Percentiles rank a stretch among this genome's conserved stretches.
Evolutionary conservation across 2,113 vertebrate species (phyloP).

Genomic region (Hippocampus mohnikei): DNA sequence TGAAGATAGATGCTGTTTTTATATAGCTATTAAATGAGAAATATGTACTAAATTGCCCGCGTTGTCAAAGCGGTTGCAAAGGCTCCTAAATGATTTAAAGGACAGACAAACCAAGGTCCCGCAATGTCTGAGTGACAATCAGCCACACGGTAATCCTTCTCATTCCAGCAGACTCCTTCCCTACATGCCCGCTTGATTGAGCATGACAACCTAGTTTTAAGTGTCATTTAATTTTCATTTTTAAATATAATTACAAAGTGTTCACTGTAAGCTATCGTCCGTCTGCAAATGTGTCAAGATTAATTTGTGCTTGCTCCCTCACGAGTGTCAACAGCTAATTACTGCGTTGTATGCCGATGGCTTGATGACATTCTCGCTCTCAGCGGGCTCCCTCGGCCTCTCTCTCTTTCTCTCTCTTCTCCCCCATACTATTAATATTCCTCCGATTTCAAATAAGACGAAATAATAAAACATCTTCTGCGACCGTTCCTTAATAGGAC

Average conservation of each 20-base stretch:
- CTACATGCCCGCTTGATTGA: slow-evolving; percentile 83
- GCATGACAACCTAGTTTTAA: slow-evolving; percentile 99
- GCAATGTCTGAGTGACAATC: slow-evolving; percentile 42
- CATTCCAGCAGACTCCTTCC: slow-evolving; percentile 39
- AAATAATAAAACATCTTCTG: slow-evolving; percentile 39
- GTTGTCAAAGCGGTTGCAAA: slow-evolving; percentile 8
- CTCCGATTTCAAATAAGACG: slow-evolving; percentile 64
- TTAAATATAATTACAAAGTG: slow-evolving; percentile 99
- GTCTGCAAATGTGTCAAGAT: slow-evolving; percentile 99
- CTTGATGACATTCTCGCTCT: slow-evolving; percentile 97
- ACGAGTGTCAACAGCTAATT: slow-evolving; percentile 99
- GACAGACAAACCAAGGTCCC: slow-evolving; percentile 27
- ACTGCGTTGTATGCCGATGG: slow-evolving; percentile 98
- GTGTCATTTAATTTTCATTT: slow-evolving; percentile 99
- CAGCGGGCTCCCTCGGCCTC: slow-evolving; percentile 82
- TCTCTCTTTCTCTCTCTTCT: slow-evolving; percentile 62
- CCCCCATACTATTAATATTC: slow-evolving; percentile 54
- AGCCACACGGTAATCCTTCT: slow-evolving; percentile 30
- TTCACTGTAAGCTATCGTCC: slow-evolving; percentile 99
- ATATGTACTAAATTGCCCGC: slow-evolving; percentile 13
- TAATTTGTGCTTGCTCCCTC: slow-evolving; percentile 99
- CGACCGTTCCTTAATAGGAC: slow-evolving; percentile 33
- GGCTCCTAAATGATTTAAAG: slow-evolving; percentile 40
- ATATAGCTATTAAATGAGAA: background rate
- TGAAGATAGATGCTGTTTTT: background rate